Conservation (phyloP, 2,888 invertebrate species). For the Amphipoea oculea region DNA sequence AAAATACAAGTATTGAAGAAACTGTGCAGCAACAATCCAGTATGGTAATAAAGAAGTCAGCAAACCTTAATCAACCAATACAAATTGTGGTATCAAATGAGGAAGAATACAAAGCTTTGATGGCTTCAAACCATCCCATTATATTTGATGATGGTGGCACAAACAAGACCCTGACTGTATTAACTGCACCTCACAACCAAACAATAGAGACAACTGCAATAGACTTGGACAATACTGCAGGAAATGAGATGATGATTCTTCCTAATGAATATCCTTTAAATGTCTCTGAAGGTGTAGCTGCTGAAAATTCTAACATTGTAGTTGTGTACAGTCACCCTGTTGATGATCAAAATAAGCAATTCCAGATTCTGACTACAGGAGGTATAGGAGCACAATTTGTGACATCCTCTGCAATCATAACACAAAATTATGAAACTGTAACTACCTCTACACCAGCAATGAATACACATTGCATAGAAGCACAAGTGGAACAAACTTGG, state of each 20-base stretch:
- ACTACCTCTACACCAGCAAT: conserved; percentile 87
- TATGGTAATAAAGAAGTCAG: conserved; percentile 79
- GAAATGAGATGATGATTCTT: conserved; percentile 92
- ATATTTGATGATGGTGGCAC: conserved; percentile 84
- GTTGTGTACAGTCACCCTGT: conserved; percentile 92
- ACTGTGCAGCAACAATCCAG: conserved; percentile 71
- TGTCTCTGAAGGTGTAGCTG: conserved; percentile 85
- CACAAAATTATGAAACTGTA: conserved; percentile 85
- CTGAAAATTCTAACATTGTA: conserved; percentile 91
- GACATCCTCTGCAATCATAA: conserved; percentile 83
- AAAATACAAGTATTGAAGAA: conserved; percentile 70
- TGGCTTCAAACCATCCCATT: conserved; percentile 85
- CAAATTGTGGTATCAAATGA: conserved; percentile 89
- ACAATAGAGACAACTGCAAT: conserved; percentile 77
- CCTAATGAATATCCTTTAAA: conserved; percentile 91
- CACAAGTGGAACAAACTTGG: conserved; percentile 80
- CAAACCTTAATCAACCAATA: conserved; percentile 81
- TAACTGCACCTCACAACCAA: conserved; percentile 77
- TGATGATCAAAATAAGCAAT: conserved; percentile 90
- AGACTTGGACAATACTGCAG: conserved; percentile 88
- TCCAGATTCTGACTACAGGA: conserved; percentile 84
- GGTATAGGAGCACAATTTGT: conserved; percentile 83
- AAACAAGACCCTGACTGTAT: conserved; percentile 84
- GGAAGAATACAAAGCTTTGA: conserved; percentile 87
- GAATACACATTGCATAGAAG: conserved; percentile 81